Conservation (phyloP, 2,888 invertebrate species). For the Dynastes hyllus region DNA sequence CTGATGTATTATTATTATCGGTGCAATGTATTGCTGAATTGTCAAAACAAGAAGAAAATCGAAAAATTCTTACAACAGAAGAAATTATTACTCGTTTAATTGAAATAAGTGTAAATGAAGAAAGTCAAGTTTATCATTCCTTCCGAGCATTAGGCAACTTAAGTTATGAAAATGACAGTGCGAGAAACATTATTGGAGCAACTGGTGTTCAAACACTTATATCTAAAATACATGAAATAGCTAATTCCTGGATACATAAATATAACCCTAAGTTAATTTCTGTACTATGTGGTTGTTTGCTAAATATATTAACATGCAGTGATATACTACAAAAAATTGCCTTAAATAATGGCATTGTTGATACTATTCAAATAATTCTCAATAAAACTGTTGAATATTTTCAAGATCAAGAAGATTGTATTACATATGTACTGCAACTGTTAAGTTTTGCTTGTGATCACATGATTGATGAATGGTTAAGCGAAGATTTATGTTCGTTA, state of each 20-base stretch:
- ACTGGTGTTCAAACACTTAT: constrained; percentile 64
- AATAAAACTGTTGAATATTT: constrained; percentile 71
- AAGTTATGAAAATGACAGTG: constrained; percentile 88
- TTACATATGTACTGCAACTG: constrained; percentile 74
- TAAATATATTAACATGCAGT: constrained; percentile 87
- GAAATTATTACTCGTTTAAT: constrained; percentile 77
- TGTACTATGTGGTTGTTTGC: constrained; percentile 82
- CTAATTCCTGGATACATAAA: constrained; percentile 51
- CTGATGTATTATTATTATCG: constrained; percentile 74
- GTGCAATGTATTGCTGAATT: constrained; percentile 87
- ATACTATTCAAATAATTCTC: constrained; percentile 74
- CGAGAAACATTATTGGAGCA: constrained; percentile 72
- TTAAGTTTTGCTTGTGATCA: constrained; percentile 79
- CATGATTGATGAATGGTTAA: constrained; percentile 73
- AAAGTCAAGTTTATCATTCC: constrained; percentile 80
- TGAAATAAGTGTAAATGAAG: constrained; percentile 71
- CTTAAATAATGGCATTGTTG: constrained; percentile 74
- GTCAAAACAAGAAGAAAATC: constrained; percentile 84
- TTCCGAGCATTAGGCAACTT: constrained; percentile 91
- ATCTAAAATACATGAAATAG: constrained; percentile 59
- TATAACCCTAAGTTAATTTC: constrained; percentile 68
- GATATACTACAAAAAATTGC: constrained; percentile 78
- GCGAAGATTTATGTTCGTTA: constrained; percentile 64
- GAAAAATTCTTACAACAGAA: constrained; percentile 80
- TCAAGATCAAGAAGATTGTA: constrained; percentile 75